Base-by-base conservation (phyloP, 1,140 invertebrate genomes). In the Calephelis virginiensis region DNA sequence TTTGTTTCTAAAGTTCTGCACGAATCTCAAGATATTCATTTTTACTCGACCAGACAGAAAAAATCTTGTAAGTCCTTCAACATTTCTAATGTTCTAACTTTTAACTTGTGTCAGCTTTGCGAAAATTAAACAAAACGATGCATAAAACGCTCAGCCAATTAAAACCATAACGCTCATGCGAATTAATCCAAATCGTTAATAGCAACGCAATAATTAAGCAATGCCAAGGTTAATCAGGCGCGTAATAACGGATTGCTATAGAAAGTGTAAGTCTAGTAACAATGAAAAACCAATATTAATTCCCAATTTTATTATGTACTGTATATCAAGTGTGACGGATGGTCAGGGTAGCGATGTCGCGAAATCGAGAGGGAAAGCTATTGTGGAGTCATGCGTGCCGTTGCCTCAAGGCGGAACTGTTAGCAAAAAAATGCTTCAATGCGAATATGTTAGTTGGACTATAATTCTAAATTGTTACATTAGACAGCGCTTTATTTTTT, bases 371-470 rank as follows among this genome's bases (percentile, higher is more conserved):
- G 85, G 77, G 86, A 88, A 89, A 89, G 84, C 76, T 14, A 75
- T 73, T 78, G 71, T 74, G 75, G 79, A 77, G 70, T 78, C 81
- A 85, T 81, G 83, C 81, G 66, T 74, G 80, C 75, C 83, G 72
- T 79, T 84, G 80, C 87, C 85, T 80, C 73, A 74, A 82, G 74
- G 75, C 82, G 86, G 85, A 87, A 87, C 79, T 69, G 70, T 72
- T 63, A 64, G 53, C 77, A 78, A 81, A 76, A 75, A 50, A 71
- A 67, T 71, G 74, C 80, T 74, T 77, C 78, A 80, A 82, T 80
- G 82, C 82, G 73, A 84, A 67, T 65, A 62, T 17, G 28, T 11
- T 61, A 56, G 49, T n/a, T 50, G 47, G 17, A 64, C 63, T 37
- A 56, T 9, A 13, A 53, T 28, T 56, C 50, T 56, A 37, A 6